These are phyloP conservation scores for Ichneumoninae sp. DNA, from an alignment of 2,888 invertebrate species.

Conservation along the genomic window DNA sequence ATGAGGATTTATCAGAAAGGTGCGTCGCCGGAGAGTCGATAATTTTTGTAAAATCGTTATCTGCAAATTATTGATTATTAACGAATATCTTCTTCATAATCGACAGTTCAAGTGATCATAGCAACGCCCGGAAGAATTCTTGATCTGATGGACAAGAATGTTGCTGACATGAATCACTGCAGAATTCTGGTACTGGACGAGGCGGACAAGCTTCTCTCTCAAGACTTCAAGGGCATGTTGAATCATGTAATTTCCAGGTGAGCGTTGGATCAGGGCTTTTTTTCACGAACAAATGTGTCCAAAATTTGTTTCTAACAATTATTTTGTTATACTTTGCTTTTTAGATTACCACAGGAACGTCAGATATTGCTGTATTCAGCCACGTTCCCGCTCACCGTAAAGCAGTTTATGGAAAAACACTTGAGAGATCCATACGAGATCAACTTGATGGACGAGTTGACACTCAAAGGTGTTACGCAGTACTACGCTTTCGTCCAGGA, in stretches of 20 bases:
- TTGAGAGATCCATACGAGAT: slow-evolving; percentile 99
- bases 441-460: slow-evolving; percentile 99
- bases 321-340: slow-evolving; percentile 66
- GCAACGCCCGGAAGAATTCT: slow-evolving; percentile 99
- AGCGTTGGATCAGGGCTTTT: neutral
- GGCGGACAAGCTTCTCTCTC: slow-evolving; percentile 99
- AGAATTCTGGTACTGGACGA: slow-evolving; percentile 99
- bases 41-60: slow-evolving; percentile 14
- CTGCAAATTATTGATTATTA: slow-evolving; percentile 36
- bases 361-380: slow-evolving; percentile 99
- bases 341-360: slow-evolving; percentile 95
- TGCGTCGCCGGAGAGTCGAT: slow-evolving; percentile 80
- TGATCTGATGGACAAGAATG: slow-evolving; percentile 99
- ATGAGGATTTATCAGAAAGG: slow-evolving; percentile 99
- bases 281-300: neutral
- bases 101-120: slow-evolving; percentile 97
- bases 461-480: slow-evolving; percentile 99
- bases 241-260: slow-evolving; percentile 96
- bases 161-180: slow-evolving; percentile 97
- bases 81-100: slow-evolving; percentile 23
- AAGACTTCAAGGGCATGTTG: slow-evolving; percentile 99
- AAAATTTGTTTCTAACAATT: neutral
- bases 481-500: slow-evolving; percentile 99
- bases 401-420: slow-evolving; percentile 99
- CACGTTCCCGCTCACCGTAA: slow-evolving; percentile 99